Conservation (phyloP, 2,888 invertebrate genomes). For the Elaeidobius kamerunicus region DNA sequence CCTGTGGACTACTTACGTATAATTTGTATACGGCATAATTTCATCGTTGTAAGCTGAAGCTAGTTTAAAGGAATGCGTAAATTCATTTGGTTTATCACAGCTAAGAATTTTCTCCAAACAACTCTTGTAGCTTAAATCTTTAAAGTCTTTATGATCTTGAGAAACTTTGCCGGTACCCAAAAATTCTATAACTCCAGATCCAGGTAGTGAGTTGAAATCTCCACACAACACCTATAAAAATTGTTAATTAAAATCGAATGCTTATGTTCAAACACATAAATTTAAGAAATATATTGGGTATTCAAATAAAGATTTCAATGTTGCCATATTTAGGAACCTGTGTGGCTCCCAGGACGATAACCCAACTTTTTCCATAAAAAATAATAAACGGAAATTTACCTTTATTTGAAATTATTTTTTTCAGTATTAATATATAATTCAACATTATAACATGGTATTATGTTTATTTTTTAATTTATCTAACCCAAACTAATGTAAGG, state of each 20-base stretch:
- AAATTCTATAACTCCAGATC: conserved; percentile 97
- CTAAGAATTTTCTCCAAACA: conserved; percentile 87
- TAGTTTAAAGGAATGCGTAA: conserved; percentile 94
- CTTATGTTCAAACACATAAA: not conserved
- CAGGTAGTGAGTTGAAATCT: conserved; percentile 97
- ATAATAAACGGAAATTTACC: too few relatives aligned
- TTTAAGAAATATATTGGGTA: not conserved
- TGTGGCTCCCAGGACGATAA: too few relatives aligned
- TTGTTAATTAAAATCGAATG: not conserved
- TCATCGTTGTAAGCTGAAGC: conserved; percentile 93
- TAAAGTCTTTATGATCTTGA: conserved; percentile 93
- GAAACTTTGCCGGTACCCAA: conserved; percentile 86
- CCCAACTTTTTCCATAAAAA: too few relatives aligned
- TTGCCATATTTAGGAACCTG: too few relatives aligned
- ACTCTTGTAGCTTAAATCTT: conserved; percentile 89
- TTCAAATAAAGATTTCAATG: too few relatives aligned
- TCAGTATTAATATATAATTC: too few relatives aligned
- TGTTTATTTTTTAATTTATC: too few relatives aligned
- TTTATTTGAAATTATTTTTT: too few relatives aligned
- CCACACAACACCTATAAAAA: conserved; percentile 74
- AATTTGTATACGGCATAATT: conserved; percentile 97
- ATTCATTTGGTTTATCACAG: conserved; percentile 81
- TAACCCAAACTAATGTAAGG: too few relatives aligned
- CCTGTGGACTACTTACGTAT: conserved; percentile 69
- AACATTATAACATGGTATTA: too few relatives aligned